Percentiles rank a stretch among this genome's conserved stretches.
Evolutionary conservation across 1,140 invertebrate species (phyloP).

Genomic region (Drosophila quadrilineata): DNA sequence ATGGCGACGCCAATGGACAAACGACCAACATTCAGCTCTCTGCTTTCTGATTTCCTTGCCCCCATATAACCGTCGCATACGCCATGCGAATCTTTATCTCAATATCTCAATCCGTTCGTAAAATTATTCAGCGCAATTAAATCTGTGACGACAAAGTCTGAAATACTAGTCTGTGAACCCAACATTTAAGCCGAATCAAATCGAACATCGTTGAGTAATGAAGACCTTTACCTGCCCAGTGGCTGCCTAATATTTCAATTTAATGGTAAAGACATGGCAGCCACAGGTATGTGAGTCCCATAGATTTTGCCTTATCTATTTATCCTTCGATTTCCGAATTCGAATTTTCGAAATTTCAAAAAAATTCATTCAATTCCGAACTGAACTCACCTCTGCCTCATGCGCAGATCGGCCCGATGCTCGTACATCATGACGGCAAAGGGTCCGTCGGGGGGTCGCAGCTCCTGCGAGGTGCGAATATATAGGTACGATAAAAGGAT

Average conservation of each 20-base stretch:
- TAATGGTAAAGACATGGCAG: conserved; percentile 33
- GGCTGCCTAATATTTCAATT: conserved; percentile 38
- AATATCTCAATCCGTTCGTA: conserved; percentile 38
- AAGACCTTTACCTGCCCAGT: conserved; percentile 7
- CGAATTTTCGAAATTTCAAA: background rate
- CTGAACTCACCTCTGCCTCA: conserved; percentile 74
- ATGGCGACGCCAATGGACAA: too few species aligned
- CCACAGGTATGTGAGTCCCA: conserved; percentile 2
- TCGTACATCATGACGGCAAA: conserved; percentile 83
- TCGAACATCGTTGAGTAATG: conserved; percentile 33
- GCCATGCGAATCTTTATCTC: background rate
- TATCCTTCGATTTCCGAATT: background rate
- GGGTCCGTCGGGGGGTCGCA: conserved; percentile 83
- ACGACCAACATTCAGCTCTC: background rate
- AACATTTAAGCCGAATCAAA: too few species aligned
- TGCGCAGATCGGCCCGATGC: conserved; percentile 76
- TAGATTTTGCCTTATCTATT: background rate
- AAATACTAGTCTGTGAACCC: too few species aligned
- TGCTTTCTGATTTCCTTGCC: background rate
- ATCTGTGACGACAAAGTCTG: conserved; percentile 6
- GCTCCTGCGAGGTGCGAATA: conserved; percentile 84
- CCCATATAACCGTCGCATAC: background rate
- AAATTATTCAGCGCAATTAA: conserved; percentile 71
- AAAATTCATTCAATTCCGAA: background rate
- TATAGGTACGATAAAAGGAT: conserved; percentile 85